Base-by-base conservation (phyloP, 2,888 invertebrate species). In the Cheiracanthium punctorium region DNA sequence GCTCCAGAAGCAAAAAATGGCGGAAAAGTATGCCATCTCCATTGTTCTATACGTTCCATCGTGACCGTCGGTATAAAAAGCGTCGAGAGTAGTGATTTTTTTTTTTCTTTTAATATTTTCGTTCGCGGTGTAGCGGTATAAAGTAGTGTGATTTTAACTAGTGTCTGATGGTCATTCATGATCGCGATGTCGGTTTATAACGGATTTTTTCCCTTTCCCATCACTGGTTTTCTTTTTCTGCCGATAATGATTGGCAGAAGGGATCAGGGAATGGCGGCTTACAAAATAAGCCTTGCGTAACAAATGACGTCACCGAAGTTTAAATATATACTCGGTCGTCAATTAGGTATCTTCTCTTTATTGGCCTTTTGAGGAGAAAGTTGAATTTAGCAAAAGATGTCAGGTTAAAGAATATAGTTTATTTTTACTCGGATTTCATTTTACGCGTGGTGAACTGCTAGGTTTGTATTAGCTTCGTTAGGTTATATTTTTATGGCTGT, bases 91-190 rank as follows among this genome's bases (percentile, higher is more conserved):
- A n/a, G n/a, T n/a, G n/a, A n/a, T n/a, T n/a, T n/a, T n/a, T n/a
- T n/a, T n/a, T n/a, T n/a, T n/a, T 24, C 2, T 24, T 24, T 5
- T 58, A 20, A 24, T 58, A 58, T 58, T 58, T 58, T 58, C 58
- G 12, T 7, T 58, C 58, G 58, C 4, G 58, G 58, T 58, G 58
- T 58, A 58, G 58, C 24, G 58, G 58, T 58, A 58, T 24, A 24
- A 20, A 17, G 58, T 58, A 58, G 20, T 24, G 5, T 17, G 58
- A 58, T 17, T 17, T 58, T 48, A 48, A 17, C 48, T 48, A 17
- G 48, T 48, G 24, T 58, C 58, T 58, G 58, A 58, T 58, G 58
- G 58, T 58, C 58, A 58, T 58, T 24, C 58, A 58, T 58, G 58
- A 24, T 24, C 58, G 24, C 24, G 58, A 24, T 24, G 58, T 24